Percentiles rank a stretch among this genome's conserved stretches.
These are phyloP conservation scores for Ursus arctos DNA, from an alignment of 2,113 vertebrate genomes.

Conservation along the genomic window DNA sequence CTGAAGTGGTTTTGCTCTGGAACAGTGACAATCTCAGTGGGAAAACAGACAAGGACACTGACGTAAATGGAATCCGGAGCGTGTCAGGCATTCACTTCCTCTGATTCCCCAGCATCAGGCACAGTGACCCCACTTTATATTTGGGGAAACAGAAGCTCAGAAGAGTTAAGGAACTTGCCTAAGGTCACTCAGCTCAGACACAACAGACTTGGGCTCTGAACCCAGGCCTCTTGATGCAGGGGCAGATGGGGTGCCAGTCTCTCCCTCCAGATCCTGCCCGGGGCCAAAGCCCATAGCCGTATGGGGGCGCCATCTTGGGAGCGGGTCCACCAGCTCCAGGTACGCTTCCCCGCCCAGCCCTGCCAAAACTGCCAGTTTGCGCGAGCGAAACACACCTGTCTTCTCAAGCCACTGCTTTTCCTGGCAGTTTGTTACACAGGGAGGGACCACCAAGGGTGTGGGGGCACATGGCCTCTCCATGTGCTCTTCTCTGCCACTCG, in stretches of 20 bases:
- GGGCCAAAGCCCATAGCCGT: accelerated
- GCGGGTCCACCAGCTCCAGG: neutral
- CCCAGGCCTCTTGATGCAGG: neutral
- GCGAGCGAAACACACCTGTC: neutral
- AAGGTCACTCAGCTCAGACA: neutral
- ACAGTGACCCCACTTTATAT: neutral
- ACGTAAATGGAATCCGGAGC: neutral
- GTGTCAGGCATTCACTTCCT: too few relatives aligned
- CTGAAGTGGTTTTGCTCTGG: neutral
- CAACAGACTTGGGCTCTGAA: neutral
- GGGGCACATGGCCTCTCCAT: neutral
- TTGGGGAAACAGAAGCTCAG: neutral
- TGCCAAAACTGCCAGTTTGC: neutral
- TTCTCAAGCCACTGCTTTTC: neutral
- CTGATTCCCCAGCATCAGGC: neutral
- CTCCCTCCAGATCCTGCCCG: neutral
- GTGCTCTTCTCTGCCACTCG: accelerated
- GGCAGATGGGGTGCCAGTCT: neutral
- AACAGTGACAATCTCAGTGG: neutral
- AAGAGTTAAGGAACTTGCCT: neutral
- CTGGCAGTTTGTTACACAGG: neutral
- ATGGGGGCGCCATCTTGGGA: accelerated
- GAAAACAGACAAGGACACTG: neutral
- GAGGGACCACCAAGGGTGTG: accelerated
- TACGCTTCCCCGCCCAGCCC: neutral